Evolutionary conservation across 1,140 invertebrate genomes (phyloP), one percentile per base, ranked within the genome.

Genomic region (Dolichoris vasculosae): DNA sequence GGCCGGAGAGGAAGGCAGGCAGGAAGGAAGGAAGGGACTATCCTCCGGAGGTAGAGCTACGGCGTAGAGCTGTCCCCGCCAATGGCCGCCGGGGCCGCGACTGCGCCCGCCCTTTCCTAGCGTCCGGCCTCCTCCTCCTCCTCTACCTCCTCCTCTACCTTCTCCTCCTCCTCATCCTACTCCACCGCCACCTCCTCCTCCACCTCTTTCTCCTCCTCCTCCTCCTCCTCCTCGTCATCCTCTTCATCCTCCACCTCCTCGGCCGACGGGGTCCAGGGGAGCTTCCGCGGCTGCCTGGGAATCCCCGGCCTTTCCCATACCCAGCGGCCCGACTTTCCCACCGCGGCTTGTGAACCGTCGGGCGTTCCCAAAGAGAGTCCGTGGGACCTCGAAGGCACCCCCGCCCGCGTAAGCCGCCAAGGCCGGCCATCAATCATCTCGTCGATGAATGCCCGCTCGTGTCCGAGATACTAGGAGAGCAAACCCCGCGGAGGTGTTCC

Each of bases 241-340:
- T 20, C 3, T 4, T 59, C 55, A 26, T 4, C 17, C 8, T 26
- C 55, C 48, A 8, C 8, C 11, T 20, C 55, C 11, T 23, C 55
- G 15, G 32, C 32, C n/a, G 64, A 40, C 69, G 69, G 11, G 7
- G 3, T 69, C 32, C 32, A 38, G 20, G 15, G n/a, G 17, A 59
- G 63, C n/a, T n/a, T 81, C 63, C 43, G 71, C 82, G 9, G 30
- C 32, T 69, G 82, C 86, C 84, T 90, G 90, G 89, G 89, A 90
- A 90, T 88, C 88, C 88, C 86, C 85, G 73, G 87, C 73, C 86
- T 89, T 90, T 90, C 89, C 89, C 90, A 90, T 89, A 90, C 90
- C 89, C 90, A 90, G 83, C 82, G 43, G 67, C 40, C 38, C 43
- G 79, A 78, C 77, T 79, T 87, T 87, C 86, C 88, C 90, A 90